These are phyloP conservation scores for Stramonita haemastoma DNA, from an alignment of 2,888 invertebrate genomes.

Conservation along the genomic window DNA sequence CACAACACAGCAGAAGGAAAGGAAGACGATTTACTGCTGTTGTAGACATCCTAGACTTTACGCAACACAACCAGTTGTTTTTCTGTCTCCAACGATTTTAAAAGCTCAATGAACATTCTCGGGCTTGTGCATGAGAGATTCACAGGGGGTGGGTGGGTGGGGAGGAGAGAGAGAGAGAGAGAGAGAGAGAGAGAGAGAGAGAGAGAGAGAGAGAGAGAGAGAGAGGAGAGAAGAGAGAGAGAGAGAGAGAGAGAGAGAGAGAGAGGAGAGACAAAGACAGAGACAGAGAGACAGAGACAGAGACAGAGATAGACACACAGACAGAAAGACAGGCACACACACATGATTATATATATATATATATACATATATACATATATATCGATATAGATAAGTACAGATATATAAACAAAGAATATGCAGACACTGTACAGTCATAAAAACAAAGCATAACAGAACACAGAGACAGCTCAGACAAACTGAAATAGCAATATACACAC, in stretches of 20 bases:
- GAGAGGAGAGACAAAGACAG: not conserved
- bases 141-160: not conserved
- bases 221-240: not conserved
- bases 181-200: not conserved
- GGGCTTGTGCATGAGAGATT: not conserved
- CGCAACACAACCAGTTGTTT: no score
- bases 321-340: not conserved
- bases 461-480: not conserved
- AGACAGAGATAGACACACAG: not conserved
- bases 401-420: not conserved
- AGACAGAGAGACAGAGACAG: not conserved
- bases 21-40: no score
- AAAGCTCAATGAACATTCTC: no score
- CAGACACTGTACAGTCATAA: not conserved
- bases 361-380: no score
- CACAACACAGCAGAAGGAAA: no score
- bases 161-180: not conserved
- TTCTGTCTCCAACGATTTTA: no score
- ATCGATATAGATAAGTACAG: not conserved
- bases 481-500: not conserved
- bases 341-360: no score
- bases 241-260: not conserved
- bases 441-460: not conserved
- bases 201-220: not conserved
- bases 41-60: no score